phyloP scores from a whole-genome alignment of 2,113 vertebrate genomes.

The Apus apus region DNA sequence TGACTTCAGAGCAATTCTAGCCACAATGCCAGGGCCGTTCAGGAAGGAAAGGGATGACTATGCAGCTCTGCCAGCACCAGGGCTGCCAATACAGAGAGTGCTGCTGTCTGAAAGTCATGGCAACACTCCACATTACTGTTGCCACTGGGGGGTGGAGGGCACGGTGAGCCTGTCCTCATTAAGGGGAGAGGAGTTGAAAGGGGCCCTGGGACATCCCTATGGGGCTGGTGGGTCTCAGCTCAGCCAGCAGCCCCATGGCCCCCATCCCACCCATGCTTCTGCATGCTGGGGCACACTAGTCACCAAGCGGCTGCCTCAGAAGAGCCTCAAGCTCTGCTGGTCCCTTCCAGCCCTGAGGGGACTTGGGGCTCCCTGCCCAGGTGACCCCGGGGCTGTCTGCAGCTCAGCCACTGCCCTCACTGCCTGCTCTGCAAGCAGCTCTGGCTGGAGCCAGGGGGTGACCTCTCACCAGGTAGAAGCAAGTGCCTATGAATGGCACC shows the following conservation, averaged over 20 bases:
- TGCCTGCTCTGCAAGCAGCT: neutral
- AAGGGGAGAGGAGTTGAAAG: neutral
- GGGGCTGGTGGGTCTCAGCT: neutral
- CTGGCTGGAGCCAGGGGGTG: accelerated
- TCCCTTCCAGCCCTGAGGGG: neutral
- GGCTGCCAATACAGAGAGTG: neutral
- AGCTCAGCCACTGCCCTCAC: neutral
- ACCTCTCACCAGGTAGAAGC: slow-evolving; percentile 28
- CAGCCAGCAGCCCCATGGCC: accelerated
- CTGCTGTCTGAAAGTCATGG: accelerated
- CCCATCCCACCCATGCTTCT: accelerated
- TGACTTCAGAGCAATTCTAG: neutral
- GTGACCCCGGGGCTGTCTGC: accelerated
- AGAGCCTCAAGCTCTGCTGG: neutral
- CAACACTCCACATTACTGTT: neutral
- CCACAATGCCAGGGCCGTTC: accelerated
- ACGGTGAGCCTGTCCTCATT: neutral
- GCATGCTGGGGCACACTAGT: neutral
- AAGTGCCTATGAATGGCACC: slow-evolving; percentile 70
- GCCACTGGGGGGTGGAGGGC: neutral
- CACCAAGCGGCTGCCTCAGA: accelerated
- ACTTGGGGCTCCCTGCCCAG: neutral
- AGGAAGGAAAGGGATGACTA: neutral
- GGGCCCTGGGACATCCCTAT: neutral
- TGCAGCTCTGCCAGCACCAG: accelerated